Conservation (phyloP, 2,888 invertebrate genomes). For the Diadegma fenestrale region DNA sequence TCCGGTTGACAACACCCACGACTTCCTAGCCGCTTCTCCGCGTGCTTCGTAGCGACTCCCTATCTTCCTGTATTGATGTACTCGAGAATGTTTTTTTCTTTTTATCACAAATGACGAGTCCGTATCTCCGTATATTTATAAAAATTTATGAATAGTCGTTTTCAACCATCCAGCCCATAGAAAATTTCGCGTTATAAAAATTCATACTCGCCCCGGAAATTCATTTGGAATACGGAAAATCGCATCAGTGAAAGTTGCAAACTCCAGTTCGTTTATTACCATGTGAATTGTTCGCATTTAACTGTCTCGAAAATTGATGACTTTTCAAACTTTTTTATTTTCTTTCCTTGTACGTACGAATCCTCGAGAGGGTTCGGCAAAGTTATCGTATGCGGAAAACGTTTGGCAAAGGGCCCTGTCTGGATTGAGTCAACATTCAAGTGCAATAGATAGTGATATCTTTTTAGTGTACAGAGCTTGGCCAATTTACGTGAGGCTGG, state of each 20-base stretch:
- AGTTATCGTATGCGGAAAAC: background rate
- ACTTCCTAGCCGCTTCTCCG: conserved; percentile 53
- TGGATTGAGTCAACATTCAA: conserved; percentile 26
- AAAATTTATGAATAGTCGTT: background rate
- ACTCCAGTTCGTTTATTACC: background rate
- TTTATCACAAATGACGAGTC: background rate
- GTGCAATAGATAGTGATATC: conserved; percentile 56
- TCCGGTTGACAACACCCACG: conserved; percentile 65
- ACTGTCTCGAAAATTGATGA: background rate
- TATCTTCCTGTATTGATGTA: background rate
- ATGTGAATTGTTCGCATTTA: background rate
- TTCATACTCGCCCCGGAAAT: background rate
- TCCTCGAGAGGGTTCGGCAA: background rate
- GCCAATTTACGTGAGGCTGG: conserved; percentile 70
- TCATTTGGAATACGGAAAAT: background rate
- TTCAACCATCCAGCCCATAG: background rate
- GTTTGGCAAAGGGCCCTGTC: conserved; percentile 33
- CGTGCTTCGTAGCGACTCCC: conserved; percentile 4
- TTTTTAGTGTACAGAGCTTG: conserved; percentile 59
- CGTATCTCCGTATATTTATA: background rate
- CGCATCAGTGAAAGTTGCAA: background rate
- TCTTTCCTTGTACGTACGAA: background rate
- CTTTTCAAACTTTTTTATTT: background rate
- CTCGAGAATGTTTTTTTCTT: background rate
- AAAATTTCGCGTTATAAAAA: background rate